phyloP scores from a whole-genome alignment of 1,140 invertebrate genomes.

The Neodiprion virginianus region DNA sequence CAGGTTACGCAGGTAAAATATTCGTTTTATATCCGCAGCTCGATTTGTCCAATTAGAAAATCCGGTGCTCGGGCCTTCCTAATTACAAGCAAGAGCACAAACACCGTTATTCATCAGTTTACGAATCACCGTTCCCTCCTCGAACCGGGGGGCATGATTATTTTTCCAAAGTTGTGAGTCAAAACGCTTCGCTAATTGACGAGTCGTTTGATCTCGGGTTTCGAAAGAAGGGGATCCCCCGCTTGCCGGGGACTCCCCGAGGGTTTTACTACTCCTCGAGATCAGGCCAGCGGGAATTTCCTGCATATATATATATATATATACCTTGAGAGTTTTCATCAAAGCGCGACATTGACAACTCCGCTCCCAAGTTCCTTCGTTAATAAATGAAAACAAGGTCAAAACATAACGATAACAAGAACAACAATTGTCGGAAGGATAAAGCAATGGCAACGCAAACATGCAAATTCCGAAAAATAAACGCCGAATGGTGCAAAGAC shows the following conservation, averaged over 20 bases:
- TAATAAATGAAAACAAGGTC: neutral
- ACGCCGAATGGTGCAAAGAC: too few species aligned
- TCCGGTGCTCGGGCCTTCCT: too few species aligned
- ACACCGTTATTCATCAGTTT: too few species aligned
- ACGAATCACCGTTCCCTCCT: too few species aligned
- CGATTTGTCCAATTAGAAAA: too few species aligned
- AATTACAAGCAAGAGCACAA: too few species aligned
- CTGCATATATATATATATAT: neutral
- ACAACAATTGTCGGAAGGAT: neutral
- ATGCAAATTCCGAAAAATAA: too few species aligned
- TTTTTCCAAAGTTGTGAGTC: conserved; percentile 2
- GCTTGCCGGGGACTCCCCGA: neutral
- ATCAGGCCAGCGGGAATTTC: neutral
- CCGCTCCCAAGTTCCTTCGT: neutral
- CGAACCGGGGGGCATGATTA: neutral
- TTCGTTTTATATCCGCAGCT: too few species aligned
- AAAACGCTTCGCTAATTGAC: neutral
- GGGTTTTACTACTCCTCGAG: neutral
- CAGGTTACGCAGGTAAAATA: too few species aligned
- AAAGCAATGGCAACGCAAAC: too few species aligned
- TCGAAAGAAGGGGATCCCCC: neutral
- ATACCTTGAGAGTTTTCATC: neutral
- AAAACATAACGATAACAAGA: neutral
- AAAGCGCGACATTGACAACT: neutral
- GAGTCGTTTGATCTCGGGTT: neutral